A percentile compares a stretch with the other conserved stretches of the same genome.
Evolutionary conservation across 2,113 vertebrate species (phyloP).

Genomic region (Gymnobelideus leadbeateri): DNA sequence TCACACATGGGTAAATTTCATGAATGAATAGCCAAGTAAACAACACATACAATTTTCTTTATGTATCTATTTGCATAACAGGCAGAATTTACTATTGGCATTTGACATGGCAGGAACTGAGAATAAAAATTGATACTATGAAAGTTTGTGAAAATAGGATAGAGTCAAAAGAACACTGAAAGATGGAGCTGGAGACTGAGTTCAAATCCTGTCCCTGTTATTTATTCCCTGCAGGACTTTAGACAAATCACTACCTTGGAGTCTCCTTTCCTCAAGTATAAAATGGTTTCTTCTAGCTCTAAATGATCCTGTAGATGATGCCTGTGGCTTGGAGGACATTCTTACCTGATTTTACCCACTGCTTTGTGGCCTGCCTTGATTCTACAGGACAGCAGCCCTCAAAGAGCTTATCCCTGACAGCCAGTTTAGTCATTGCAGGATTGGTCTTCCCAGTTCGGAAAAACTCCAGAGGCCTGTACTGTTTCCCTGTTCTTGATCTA

Average conservation of each 20-base stretch:
- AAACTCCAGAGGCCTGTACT: not conserved
- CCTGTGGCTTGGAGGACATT: not conserved
- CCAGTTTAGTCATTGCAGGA: not conserved
- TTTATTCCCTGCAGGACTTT: not conserved
- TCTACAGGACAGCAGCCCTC: not conserved
- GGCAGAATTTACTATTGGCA: not conserved
- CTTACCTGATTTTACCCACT: not conserved
- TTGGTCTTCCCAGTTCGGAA: not conserved
- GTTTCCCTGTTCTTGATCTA: not conserved
- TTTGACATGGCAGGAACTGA: not conserved
- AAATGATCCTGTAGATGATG: not conserved
- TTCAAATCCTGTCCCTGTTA: not conserved
- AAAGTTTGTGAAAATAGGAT: not conserved
- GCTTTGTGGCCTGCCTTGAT: not conserved
- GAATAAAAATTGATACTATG: not conserved
- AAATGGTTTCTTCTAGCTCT: not conserved
- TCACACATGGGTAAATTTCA: not conserved
- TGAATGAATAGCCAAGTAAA: not conserved
- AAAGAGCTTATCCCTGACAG: not conserved
- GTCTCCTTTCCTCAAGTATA: not conserved
- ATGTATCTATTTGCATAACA: not conserved
- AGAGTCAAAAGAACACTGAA: not conserved
- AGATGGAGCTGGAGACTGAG: not conserved
- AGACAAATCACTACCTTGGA: not conserved
- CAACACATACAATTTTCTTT: not conserved